Percentiles rank a stretch among this genome's conserved stretches.
These are phyloP conservation scores for Bombus confusus DNA, from an alignment of 1,140 invertebrate genomes.

Conservation along the genomic window DNA sequence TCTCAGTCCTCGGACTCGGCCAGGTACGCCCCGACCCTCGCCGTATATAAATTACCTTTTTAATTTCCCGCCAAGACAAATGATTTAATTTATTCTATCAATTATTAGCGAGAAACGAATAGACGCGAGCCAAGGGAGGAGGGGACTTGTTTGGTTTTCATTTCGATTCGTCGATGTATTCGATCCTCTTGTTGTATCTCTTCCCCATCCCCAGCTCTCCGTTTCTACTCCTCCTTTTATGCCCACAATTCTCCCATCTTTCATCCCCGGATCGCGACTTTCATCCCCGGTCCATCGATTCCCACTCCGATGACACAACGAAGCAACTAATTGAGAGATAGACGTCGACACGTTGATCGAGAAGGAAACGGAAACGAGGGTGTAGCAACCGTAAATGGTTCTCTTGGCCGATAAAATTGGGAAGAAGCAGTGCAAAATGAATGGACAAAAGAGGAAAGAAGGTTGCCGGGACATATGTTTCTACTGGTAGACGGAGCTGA, in stretches of 20 bases:
- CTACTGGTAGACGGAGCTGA: constrained; percentile 63
- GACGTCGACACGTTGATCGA: constrained; percentile 5
- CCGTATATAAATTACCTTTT: constrained; percentile 76
- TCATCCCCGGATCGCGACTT: neutral
- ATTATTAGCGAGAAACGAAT: constrained; percentile 70
- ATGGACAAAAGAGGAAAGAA: constrained; percentile 37
- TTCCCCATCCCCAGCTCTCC: neutral
- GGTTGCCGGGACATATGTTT: constrained; percentile 63
- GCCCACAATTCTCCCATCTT: neutral
- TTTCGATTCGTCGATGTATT: constrained; percentile 69
- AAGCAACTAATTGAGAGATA: constrained; percentile 41
- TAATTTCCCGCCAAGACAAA: constrained; percentile 77
- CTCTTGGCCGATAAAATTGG: constrained; percentile 46
- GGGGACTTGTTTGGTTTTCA: constrained; percentile 71
- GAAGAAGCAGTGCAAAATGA: constrained; percentile 20
- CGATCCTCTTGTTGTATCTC: constrained; percentile 36
- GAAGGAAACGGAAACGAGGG: neutral
- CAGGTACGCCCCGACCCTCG: constrained; percentile 65
- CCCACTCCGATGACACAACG: constrained; percentile 25
- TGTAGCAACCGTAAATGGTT: neutral
- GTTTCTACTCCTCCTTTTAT: neutral
- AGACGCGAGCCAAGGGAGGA: constrained; percentile 23
- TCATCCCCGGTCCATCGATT: constrained; percentile 1
- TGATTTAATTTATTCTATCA: constrained; percentile 80
- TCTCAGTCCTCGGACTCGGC: constrained; percentile 22